A percentile compares a stretch with the other conserved stretches of the same genome.
Evolutionary conservation across 2,113 vertebrate genomes (phyloP).

Genomic region (Eclectus roratus): DNA sequence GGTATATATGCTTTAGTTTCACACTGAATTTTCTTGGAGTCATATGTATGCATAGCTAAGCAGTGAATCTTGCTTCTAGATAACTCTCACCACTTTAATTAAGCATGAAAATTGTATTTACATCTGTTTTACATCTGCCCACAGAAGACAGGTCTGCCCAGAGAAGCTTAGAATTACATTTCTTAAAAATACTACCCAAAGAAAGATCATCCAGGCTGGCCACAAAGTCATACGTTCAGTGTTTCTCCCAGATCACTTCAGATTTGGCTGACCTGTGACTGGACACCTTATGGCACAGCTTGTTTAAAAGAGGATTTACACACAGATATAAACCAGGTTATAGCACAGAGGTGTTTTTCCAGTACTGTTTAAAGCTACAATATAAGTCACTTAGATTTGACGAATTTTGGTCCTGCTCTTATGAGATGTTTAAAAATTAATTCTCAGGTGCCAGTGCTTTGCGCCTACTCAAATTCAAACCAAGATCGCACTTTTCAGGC

Average conservation of each 20-base stretch:
- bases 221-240: background rate
- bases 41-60: background rate
- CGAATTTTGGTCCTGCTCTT: background rate
- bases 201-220: fast-evolving
- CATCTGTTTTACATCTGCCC: background rate
- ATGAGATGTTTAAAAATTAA: no score
- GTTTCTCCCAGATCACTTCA: background rate
- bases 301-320: background rate
- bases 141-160: background rate
- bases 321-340: background rate
- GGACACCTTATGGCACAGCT: background rate
- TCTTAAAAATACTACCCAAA: background rate
- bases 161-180: background rate
- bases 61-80: background rate
- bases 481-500: background rate
- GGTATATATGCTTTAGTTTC: background rate
- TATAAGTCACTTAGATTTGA: background rate
- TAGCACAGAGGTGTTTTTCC: background rate
- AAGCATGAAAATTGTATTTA: background rate
- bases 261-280: background rate
- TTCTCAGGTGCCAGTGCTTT: background rate
- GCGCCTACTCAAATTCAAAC: background rate
- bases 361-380: background rate
- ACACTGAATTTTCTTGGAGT: background rate
- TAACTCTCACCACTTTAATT: background rate